Conservation (phyloP, 2,113 vertebrate species). For the Smithornis capensis region DNA sequence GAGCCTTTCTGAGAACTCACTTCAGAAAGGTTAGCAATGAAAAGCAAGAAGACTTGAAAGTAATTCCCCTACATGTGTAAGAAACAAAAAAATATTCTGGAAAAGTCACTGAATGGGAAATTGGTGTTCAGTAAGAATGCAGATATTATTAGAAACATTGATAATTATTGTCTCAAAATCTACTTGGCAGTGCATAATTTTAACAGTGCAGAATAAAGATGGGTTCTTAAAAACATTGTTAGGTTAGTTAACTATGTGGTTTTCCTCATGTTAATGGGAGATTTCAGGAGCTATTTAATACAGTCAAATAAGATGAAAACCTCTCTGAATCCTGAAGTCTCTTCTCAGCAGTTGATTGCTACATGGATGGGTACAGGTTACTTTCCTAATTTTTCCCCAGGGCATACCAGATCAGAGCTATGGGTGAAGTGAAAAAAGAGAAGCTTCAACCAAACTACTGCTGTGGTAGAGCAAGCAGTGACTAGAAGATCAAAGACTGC, state of each 20-base stretch:
- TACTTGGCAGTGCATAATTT: slow-evolving; percentile 37
- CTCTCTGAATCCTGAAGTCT: background rate
- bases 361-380: background rate
- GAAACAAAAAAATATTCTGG: background rate
- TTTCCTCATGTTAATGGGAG: background rate
- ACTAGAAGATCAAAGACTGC: background rate
- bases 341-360: background rate
- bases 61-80: no score
- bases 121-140: slow-evolving; percentile 5
- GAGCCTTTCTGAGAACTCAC: no score
- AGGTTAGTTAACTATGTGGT: slow-evolving; percentile 9
- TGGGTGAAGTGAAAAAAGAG: background rate
- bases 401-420: background rate
- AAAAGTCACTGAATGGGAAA: background rate
- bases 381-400: background rate
- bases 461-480: background rate
- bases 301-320: background rate
- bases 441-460: background rate
- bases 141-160: background rate
- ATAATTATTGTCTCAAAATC: slow-evolving; percentile 40
- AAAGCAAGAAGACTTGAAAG: no score
- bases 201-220: background rate
- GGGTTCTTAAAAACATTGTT: slow-evolving; percentile 10
- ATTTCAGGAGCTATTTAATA: slow-evolving; percentile 22
- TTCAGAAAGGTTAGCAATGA: no score